Conservation (phyloP, 2,797 vertebrate species). For the Diplodus puntazzo region DNA sequence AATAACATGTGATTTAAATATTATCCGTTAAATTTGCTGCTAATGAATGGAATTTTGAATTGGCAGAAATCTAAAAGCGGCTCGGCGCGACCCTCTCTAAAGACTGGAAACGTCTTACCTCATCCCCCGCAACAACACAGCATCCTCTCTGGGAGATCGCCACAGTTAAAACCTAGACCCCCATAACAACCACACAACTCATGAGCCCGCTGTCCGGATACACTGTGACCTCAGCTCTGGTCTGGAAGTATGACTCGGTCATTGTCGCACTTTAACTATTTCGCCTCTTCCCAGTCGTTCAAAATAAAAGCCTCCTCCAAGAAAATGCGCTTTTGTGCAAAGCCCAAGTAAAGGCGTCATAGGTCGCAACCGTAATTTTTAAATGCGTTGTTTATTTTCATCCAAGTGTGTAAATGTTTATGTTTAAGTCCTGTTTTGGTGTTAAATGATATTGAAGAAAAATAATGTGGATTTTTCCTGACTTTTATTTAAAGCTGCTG, state of each 20-base stretch:
- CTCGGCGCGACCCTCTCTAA: background rate
- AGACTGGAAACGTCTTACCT: slow-evolving; percentile 9
- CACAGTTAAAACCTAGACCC: no score
- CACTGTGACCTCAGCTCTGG: background rate
- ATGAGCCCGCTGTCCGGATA: background rate
- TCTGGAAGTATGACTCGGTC: background rate
- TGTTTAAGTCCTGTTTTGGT: background rate
- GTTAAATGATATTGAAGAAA: background rate
- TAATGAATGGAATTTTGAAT: background rate
- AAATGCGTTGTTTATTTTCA: no score
- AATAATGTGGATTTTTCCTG: background rate
- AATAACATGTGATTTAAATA: rapidly evolving
- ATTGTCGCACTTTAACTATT: background rate
- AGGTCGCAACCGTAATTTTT: background rate
- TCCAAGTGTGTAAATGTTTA: background rate
- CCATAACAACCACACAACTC: background rate
- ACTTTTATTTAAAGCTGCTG: no score
- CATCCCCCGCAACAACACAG: background rate
- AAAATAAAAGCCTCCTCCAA: slow-evolving; percentile 34
- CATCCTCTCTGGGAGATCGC: background rate
- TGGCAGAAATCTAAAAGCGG: rapidly evolving
- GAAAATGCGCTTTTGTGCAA: background rate
- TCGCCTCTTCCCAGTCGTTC: background rate
- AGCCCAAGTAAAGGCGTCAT: background rate
- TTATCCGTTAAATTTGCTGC: background rate